A percentile compares a stretch with the other conserved stretches of the same genome.
These are phyloP conservation scores for Coelopa pilipes DNA, from an alignment of 2,888 invertebrate genomes.

Conservation along the genomic window DNA sequence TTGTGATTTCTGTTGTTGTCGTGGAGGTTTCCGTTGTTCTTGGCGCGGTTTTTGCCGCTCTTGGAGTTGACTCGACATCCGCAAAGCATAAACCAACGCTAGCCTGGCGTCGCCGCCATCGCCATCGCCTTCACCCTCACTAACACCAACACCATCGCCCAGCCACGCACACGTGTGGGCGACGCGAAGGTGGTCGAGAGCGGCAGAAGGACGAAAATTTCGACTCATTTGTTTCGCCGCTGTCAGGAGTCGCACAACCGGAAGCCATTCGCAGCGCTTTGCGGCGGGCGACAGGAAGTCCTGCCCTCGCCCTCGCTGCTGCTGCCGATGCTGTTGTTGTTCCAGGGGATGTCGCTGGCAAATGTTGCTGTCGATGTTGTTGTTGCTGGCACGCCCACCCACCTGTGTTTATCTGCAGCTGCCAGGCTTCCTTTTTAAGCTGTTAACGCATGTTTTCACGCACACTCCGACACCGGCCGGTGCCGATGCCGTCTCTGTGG, in stretches of 20 bases:
- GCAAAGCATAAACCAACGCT: conserved; percentile 24
- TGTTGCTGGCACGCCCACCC: conserved; percentile 17
- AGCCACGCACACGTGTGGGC: background rate
- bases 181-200: background rate
- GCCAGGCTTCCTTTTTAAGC: conserved; percentile 33
- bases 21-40: too few species aligned
- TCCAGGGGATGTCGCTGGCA: too few species aligned
- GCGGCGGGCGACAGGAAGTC: conserved; percentile 40
- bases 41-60: conserved; percentile 37
- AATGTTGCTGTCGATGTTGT: conserved; percentile 32
- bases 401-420: conserved; percentile 17
- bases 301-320: background rate
- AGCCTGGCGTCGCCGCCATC: background rate
- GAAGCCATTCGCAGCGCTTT: conserved; percentile 50
- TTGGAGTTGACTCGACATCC: conserved; percentile 42
- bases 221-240: conserved; percentile 32
- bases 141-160: background rate
- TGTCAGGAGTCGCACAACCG: conserved; percentile 39
- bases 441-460: conserved; percentile 47
- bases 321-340: conserved; percentile 10
- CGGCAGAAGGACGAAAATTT: conserved; percentile 10
- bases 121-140: background rate
- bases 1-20: too few species aligned
- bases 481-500: background rate
- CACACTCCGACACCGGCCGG: conserved; percentile 1